These are phyloP conservation scores for Mycogona germanica DNA, from an alignment of 2,888 invertebrate species.

Conservation along the genomic window DNA sequence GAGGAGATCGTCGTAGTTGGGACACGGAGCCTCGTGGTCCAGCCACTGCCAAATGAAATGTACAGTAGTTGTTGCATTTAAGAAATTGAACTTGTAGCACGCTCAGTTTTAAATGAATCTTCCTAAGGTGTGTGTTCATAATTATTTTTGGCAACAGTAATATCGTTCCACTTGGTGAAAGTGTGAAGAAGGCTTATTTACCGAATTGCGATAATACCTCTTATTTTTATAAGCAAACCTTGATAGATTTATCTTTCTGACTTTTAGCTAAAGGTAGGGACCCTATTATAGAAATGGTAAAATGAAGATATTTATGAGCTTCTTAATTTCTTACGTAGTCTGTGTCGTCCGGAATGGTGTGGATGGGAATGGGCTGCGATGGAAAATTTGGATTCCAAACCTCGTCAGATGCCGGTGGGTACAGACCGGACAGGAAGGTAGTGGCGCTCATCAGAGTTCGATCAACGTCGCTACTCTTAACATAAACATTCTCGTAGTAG, in stretches of 20 bases:
- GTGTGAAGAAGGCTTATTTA: too few species aligned
- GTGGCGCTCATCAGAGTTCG: slow-evolving; percentile 51
- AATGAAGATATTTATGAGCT: background rate
- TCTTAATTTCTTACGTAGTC: slow-evolving; percentile 8
- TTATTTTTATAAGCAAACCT: too few species aligned
- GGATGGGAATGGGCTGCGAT: slow-evolving; percentile 11
- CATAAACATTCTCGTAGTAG: slow-evolving; percentile 44
- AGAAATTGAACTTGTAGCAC: background rate
- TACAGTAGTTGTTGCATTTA: background rate
- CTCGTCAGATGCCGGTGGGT: slow-evolving; percentile 2
- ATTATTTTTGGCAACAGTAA: too few species aligned
- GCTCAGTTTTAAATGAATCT: background rate
- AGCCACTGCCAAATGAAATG: background rate
- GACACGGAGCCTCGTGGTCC: slow-evolving; percentile 9
- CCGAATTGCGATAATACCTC: too few species aligned
- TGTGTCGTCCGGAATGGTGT: background rate
- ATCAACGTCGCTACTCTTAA: slow-evolving; percentile 72
- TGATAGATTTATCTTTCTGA: too few species aligned
- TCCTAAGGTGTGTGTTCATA: too few species aligned
- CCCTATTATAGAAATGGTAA: too few species aligned
- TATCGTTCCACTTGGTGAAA: too few species aligned
- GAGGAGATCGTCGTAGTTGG: slow-evolving; percentile 4
- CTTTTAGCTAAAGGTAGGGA: too few species aligned
- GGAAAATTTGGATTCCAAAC: slow-evolving; percentile 7
- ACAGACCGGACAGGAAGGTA: slow-evolving; percentile 34